phyloP scores from a whole-genome alignment of 2,888 invertebrate species.

The Micoletzkya japonica region DNA sequence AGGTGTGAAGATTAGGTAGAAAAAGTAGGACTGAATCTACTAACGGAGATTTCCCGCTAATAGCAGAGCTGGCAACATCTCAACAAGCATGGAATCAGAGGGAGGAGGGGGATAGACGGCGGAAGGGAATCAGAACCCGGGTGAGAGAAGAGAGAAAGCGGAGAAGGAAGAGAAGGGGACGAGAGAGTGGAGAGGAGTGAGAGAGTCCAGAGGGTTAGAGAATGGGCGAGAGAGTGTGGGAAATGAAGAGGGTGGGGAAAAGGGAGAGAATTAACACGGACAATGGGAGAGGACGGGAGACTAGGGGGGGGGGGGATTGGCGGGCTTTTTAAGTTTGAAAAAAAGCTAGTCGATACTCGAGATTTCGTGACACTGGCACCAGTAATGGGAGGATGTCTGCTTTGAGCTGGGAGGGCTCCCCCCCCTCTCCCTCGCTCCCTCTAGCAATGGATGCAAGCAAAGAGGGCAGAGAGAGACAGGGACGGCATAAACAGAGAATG shows the following conservation, averaged over 20 bases:
- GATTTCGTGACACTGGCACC: not conserved
- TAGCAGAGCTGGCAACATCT: not conserved
- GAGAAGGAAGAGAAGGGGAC: not conserved
- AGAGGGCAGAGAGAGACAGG: too few relatives aligned
- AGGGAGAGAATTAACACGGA: not conserved
- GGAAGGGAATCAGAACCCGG: not conserved
- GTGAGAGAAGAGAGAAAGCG: not conserved
- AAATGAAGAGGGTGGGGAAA: not conserved
- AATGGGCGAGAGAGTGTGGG: not conserved
- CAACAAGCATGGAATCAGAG: not conserved
- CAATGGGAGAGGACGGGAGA: not conserved
- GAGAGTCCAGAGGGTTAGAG: not conserved
- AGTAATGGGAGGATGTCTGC: too few relatives aligned
- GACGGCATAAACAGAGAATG: too few relatives aligned
- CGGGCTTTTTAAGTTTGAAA: not conserved
- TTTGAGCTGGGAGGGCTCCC: too few relatives aligned
- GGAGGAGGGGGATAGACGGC: not conserved
- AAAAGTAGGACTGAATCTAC: not conserved
- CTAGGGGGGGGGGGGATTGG: not conserved
- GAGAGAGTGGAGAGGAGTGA: not conserved
- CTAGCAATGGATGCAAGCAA: too few relatives aligned
- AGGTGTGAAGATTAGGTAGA: not conserved
- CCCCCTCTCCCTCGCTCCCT: too few relatives aligned
- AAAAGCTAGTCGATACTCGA: not conserved
- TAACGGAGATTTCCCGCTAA: not conserved